Conservation (phyloP, 2,797 vertebrate species). For the Diplodus puntazzo region DNA sequence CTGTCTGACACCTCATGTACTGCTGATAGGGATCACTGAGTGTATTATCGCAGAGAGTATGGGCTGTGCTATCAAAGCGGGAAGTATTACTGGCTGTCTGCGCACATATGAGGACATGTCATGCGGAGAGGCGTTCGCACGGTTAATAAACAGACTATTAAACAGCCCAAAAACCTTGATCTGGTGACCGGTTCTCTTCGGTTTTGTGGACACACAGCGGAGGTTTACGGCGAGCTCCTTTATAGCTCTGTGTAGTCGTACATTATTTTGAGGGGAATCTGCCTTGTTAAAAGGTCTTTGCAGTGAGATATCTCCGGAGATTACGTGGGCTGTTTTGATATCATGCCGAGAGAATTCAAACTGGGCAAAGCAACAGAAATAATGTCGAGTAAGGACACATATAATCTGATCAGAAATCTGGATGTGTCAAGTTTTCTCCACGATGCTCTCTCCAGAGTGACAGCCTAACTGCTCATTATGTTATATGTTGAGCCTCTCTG, state of each 20-base stretch:
- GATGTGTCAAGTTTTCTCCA: constrained; percentile 53
- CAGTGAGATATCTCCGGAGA: constrained; percentile 70
- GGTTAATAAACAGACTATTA: constrained; percentile 43
- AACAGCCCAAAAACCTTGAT: constrained; percentile 19
- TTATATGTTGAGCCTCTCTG: constrained; percentile 69
- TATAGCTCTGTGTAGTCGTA: constrained; percentile 89
- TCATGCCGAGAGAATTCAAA: constrained; percentile 54
- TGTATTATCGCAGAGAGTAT: constrained; percentile 63
- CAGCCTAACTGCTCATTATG: constrained; percentile 69
- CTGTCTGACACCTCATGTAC: constrained; percentile 69
- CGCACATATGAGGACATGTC: constrained; percentile 20
- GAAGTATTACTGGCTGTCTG: constrained; percentile 51
- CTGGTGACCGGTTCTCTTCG: constrained; percentile 13
- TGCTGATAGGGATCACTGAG: constrained; percentile 74
- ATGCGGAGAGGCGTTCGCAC: constrained; percentile 25
- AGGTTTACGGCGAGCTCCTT: constrained; percentile 86
- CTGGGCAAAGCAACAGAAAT: constrained; percentile 42
- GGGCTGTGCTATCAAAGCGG: constrained; percentile 54
- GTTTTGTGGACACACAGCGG: constrained; percentile 28
- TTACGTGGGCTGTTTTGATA: constrained; percentile 64
- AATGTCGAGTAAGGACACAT: constrained; percentile 44
- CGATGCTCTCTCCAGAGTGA: constrained; percentile 44
- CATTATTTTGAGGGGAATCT: constrained; percentile 83
- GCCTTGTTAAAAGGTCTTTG: constrained; percentile 80
- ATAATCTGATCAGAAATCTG: constrained; percentile 59